Conservation (phyloP, 1,140 invertebrate species). For the Diachasma alloeum region DNA sequence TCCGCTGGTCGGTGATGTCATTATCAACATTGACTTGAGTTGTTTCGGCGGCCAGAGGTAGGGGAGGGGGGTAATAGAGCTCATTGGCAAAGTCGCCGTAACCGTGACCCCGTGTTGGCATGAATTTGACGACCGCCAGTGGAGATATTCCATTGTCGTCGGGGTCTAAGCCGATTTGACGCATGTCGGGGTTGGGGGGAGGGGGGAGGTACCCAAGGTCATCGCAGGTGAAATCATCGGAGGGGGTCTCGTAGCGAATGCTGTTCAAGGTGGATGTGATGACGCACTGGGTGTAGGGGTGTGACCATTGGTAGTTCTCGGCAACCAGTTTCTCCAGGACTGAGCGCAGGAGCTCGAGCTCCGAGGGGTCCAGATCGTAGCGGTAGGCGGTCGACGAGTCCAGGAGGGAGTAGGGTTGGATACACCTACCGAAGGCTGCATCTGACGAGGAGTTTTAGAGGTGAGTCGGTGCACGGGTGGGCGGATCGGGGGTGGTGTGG, state of each 20-base stretch:
- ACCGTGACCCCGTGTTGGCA: constrained; percentile 73
- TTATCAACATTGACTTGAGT: background rate
- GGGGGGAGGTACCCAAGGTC: background rate
- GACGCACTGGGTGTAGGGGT: constrained; percentile 84
- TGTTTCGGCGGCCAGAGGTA: background rate
- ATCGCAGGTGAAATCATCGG: background rate
- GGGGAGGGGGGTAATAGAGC: constrained; percentile 75
- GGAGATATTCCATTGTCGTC: constrained; percentile 64
- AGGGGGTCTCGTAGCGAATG: constrained; percentile 65
- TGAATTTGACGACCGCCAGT: constrained; percentile 81
- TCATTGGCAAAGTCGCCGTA: constrained; percentile 78
- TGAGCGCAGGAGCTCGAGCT: constrained; percentile 72
- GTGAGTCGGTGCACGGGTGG: too few species aligned
- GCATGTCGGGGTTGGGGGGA: background rate
- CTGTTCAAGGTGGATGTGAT: constrained; percentile 79
- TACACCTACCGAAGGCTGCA: constrained; percentile 83
- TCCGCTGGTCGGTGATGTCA: background rate
- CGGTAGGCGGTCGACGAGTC: constrained; percentile 70
- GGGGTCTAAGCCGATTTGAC: background rate
- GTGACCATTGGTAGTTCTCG: constrained; percentile 80
- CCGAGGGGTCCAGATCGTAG: constrained; percentile 71
- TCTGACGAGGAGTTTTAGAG: constrained; percentile 58
- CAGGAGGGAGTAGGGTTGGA: constrained; percentile 67
- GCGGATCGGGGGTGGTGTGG: too few species aligned
- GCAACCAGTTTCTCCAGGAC: constrained; percentile 75